Percentiles rank a stretch among this genome's conserved stretches.
phyloP scores from a whole-genome alignment of 2,797 vertebrate genomes.

The Morelia viridis region DNA sequence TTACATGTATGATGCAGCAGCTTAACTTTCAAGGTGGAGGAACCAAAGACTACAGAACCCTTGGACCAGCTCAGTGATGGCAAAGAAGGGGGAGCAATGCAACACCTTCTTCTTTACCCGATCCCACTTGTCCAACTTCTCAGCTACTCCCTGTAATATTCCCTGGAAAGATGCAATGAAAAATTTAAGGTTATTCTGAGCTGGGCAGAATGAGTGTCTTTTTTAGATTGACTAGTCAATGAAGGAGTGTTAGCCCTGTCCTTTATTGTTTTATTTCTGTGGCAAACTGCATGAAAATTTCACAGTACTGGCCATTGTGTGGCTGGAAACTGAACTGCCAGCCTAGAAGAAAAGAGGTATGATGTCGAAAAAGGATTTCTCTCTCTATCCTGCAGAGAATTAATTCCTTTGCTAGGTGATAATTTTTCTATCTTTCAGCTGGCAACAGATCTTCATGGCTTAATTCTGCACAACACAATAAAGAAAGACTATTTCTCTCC shows the following conservation, averaged over 20 bases:
- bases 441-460: conserved; percentile 48
- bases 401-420: conserved; percentile 58
- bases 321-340: conserved; percentile 53
- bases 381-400: conserved; percentile 62
- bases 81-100: background rate
- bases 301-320: conserved; percentile 58
- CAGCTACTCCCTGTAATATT: conserved; percentile 45
- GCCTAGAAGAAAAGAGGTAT: conserved; percentile 44
- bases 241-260: conserved; percentile 36
- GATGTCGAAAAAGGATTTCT: conserved; percentile 63
- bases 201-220: conserved; percentile 30
- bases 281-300: conserved; percentile 56
- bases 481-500: conserved; percentile 37
- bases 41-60: background rate
- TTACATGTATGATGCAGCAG: no score
- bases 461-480: conserved; percentile 49
- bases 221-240: conserved; percentile 59
- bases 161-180: conserved; percentile 34
- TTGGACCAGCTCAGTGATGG: background rate
- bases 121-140: conserved; percentile 37
- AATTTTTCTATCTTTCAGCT: conserved; percentile 55
- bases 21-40: background rate
- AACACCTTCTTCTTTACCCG: background rate
- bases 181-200: conserved; percentile 47
- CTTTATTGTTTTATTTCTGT: conserved; percentile 57